Conservation (phyloP, 2,888 invertebrate species). For the Sisyra terminalis region DNA sequence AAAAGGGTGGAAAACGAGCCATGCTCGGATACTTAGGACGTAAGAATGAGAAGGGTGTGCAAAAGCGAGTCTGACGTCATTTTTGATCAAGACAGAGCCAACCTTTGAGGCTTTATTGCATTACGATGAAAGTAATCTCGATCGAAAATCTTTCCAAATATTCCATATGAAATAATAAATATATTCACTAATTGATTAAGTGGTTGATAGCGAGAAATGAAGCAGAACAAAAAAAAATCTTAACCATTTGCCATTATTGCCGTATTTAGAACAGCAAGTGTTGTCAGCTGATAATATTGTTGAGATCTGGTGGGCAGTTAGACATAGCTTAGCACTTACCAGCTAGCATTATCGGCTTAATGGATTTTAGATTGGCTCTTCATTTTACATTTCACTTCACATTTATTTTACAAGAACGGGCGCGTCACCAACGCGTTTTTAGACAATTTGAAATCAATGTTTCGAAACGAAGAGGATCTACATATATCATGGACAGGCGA, state of each 20-base stretch:
- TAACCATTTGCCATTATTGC: not conserved
- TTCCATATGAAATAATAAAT: too few species aligned
- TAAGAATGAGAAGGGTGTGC: not conserved
- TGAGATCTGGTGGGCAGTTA: constrained; percentile 1
- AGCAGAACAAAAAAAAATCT: not conserved
- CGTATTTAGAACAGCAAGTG: not conserved
- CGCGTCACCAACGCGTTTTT: too few species aligned
- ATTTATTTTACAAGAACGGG: not conserved
- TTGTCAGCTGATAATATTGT: not conserved
- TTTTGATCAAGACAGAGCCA: not conserved
- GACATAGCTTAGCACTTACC: constrained; percentile 7
- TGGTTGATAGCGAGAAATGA: not conserved
- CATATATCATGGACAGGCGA: too few species aligned
- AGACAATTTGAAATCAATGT: too few species aligned
- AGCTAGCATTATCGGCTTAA: constrained; percentile 4
- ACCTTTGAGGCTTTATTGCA: too few species aligned
- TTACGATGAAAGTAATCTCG: too few species aligned
- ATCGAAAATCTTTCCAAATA: too few species aligned
- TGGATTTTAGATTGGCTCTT: constrained; percentile 9
- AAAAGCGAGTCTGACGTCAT: not conserved
- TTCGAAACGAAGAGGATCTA: too few species aligned
- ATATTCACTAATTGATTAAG: too few species aligned
- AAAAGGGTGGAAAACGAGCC: not conserved
- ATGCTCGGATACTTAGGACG: not conserved
- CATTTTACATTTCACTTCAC: constrained; percentile 7